Evolutionary conservation across 2,888 invertebrate genomes (phyloP).

Genomic region (Dynastes maya): DNA sequence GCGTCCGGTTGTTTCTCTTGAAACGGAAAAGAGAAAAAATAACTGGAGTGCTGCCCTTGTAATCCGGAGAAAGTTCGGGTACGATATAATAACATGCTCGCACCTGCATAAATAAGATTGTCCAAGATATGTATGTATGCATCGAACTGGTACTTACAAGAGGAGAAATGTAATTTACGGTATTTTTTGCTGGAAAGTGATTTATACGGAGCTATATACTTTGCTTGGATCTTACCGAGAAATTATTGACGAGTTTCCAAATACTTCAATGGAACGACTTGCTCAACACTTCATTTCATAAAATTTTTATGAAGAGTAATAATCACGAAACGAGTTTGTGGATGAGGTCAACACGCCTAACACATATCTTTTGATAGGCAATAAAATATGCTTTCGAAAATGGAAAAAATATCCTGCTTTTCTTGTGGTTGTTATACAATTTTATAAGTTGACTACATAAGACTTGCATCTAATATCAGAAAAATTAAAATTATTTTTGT

Average conservation of each 20-base stretch:
- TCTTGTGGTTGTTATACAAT: no score
- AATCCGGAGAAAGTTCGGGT: conserved; percentile 26
- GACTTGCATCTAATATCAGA: no score
- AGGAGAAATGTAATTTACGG: conserved; percentile 7
- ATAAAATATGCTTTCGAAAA: neutral
- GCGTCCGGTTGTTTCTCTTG: neutral
- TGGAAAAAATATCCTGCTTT: neutral
- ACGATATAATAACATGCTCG: conserved; percentile 11
- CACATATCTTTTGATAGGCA: neutral
- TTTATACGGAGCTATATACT: neutral
- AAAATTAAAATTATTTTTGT: no score
- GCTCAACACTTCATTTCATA: no score
- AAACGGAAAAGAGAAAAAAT: neutral
- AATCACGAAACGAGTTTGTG: neutral
- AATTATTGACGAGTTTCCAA: no score
- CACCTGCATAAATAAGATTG: conserved; percentile 36
- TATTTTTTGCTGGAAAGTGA: conserved; percentile 14
- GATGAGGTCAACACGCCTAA: neutral
- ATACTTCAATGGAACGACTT: no score
- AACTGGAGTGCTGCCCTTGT: conserved; percentile 7
- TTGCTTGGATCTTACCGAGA: neutral
- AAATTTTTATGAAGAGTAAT: neutral
- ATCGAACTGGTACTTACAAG: conserved; percentile 1
- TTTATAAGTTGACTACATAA: no score
- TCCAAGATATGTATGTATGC: neutral